These are phyloP conservation scores for Calosoma granatense DNA, from an alignment of 1,140 invertebrate genomes.

Conservation along the genomic window DNA sequence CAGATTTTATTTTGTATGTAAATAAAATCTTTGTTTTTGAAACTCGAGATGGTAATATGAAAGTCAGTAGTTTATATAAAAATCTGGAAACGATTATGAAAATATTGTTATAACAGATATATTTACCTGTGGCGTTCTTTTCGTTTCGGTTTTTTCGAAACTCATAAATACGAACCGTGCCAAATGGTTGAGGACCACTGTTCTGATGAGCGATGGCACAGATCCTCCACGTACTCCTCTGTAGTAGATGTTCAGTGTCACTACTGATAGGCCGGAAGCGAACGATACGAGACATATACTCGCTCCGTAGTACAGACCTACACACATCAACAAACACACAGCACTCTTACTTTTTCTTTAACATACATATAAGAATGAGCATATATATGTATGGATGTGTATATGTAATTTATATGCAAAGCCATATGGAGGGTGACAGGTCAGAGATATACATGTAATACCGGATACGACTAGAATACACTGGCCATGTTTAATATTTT, in stretches of 20 bases:
- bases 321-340: conserved; percentile 20
- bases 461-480: too few species aligned
- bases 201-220: conserved; percentile 58
- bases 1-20: too few species aligned
- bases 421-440: too few species aligned
- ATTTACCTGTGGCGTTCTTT: conserved; percentile 2
- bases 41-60: too few species aligned
- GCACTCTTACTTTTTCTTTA: neutral
- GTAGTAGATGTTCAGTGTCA: conserved; percentile 74
- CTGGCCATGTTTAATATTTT: too few species aligned
- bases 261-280: conserved; percentile 75
- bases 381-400: neutral
- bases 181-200: conserved; percentile 54
- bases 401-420: too few species aligned
- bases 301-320: conserved; percentile 84
- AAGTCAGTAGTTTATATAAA: too few species aligned
- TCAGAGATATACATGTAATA: too few species aligned
- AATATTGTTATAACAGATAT: too few species aligned
- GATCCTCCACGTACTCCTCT: conserved; percentile 68
- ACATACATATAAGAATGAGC: neutral
- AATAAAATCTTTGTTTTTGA: too few species aligned
- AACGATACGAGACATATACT: conserved; percentile 86
- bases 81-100: too few species aligned
- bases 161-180: conserved; percentile 53
- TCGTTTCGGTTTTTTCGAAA: conserved; percentile 34